phyloP scores from a whole-genome alignment of 2,797 vertebrate genomes.

The Chromis chromis region DNA sequence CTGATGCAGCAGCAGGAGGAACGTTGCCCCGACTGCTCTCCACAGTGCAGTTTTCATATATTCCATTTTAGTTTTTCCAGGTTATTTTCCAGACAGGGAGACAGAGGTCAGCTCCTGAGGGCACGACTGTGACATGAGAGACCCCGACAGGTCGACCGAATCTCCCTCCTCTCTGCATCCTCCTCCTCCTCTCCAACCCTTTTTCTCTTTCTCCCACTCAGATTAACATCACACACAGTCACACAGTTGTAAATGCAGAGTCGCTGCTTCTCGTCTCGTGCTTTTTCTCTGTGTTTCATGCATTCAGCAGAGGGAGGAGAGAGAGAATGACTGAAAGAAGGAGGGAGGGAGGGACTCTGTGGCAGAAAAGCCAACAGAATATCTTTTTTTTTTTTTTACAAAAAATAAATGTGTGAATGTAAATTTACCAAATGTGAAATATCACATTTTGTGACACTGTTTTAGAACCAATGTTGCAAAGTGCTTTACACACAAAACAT shows the following conservation, averaged over 20 bases:
- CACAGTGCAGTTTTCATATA: conserved; percentile 32
- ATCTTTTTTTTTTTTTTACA: too few species aligned
- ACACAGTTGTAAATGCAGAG: conserved; percentile 35
- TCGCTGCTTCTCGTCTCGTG: conserved; percentile 16
- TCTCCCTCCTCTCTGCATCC: conserved; percentile 49
- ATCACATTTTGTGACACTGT: too few species aligned
- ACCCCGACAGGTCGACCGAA: conserved; percentile 58
- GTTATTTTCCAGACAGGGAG: conserved; percentile 61
- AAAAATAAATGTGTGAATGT: background rate
- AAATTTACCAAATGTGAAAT: too few species aligned
- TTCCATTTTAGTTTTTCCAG: conserved; percentile 57
- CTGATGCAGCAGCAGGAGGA: conserved; percentile 37
- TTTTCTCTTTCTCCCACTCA: conserved; percentile 30
- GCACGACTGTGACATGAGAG: conserved; percentile 69
- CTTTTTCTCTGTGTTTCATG: conserved; percentile 19
- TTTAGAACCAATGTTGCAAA: too few species aligned
- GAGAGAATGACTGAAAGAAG: conserved; percentile 1
- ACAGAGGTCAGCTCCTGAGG: conserved; percentile 65
- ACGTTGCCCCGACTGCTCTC: conserved; percentile 34
- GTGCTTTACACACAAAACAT: too few species aligned
- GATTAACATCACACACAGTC: conserved; percentile 6
- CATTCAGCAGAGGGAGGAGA: conserved; percentile 36
- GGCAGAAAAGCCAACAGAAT: conserved; percentile 8
- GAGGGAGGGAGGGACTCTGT: conserved; percentile 18
- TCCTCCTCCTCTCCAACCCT: conserved; percentile 5